Evolutionary conservation across 2,113 vertebrate genomes (phyloP).

Genomic region (Otis tarda): DNA sequence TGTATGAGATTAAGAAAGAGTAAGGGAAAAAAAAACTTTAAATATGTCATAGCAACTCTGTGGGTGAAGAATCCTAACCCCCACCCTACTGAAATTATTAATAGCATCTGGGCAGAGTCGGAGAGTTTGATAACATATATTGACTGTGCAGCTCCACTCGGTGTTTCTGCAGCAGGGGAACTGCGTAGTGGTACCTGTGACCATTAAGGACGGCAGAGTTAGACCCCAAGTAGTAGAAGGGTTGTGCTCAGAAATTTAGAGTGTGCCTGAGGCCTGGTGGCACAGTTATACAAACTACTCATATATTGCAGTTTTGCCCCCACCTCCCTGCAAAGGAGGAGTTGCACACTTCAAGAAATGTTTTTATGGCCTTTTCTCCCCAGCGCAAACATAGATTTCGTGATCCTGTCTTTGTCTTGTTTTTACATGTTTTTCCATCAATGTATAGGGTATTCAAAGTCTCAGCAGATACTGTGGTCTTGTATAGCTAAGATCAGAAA

Average conservation of each 20-base stretch:
- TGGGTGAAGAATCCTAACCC: neutral
- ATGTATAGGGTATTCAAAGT: neutral
- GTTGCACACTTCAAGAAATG: neutral
- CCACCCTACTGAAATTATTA: slow-evolving; percentile 47
- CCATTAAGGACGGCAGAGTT: neutral
- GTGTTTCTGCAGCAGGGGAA: neutral
- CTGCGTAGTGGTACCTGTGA: neutral
- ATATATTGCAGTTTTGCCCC: neutral
- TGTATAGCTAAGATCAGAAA: neutral
- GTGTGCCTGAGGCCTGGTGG: neutral
- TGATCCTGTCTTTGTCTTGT: neutral
- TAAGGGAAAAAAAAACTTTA: neutral
- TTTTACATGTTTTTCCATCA: neutral
- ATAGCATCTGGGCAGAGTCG: neutral
- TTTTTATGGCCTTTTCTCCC: neutral
- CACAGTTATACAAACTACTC: neutral
- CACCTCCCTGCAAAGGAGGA: rapidly evolving
- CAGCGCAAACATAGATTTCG: neutral
- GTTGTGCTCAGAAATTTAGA: neutral
- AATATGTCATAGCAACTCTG: neutral
- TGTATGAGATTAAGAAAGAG: neutral
- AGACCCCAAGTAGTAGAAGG: neutral
- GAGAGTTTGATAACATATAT: slow-evolving; percentile 17
- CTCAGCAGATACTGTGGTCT: neutral
- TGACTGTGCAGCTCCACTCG: neutral